Percentiles rank a stretch among this genome's conserved stretches.
Conservation (phyloP, 2,888 invertebrate species). For the Orthosia incerta region DNA sequence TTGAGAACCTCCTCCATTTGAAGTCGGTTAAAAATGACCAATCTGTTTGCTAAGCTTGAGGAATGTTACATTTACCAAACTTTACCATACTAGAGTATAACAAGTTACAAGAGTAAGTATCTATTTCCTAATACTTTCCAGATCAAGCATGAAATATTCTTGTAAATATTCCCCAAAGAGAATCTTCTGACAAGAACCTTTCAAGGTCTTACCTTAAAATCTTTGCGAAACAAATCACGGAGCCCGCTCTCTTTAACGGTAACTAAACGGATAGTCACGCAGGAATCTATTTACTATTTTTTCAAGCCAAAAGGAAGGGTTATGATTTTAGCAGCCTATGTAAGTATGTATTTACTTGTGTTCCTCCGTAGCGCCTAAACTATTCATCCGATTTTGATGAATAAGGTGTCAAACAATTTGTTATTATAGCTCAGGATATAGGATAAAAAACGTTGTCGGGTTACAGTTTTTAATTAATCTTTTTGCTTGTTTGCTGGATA, state of each 20-base stretch:
- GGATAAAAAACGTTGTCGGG: too few relatives aligned
- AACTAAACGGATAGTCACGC: constrained; percentile 31
- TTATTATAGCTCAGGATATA: too few relatives aligned
- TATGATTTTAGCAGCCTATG: too few relatives aligned
- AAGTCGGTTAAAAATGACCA: too few relatives aligned
- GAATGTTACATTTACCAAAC: too few relatives aligned
- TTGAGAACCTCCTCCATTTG: too few relatives aligned
- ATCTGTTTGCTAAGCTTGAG: too few relatives aligned
- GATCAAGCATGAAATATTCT: neutral
- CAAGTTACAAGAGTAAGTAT: neutral
- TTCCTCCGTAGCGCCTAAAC: too few relatives aligned
- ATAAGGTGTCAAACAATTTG: too few relatives aligned
- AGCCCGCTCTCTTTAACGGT: constrained; percentile 14
- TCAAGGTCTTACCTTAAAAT: constrained; percentile 13
- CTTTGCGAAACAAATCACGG: constrained; percentile 34
- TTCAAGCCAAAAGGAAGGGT: neutral
- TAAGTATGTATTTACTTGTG: too few relatives aligned
- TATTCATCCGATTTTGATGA: too few relatives aligned
- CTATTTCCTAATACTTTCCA: constrained; percentile 3
- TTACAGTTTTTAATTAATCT: too few relatives aligned
- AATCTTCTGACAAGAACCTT: constrained; percentile 21
- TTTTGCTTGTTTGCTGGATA: neutral
- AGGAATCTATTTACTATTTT: constrained; percentile 44
- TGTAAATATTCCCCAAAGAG: neutral
- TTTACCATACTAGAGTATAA: neutral